phyloP scores from a whole-genome alignment of 2,888 invertebrate genomes.

The Tipula lateralis region DNA sequence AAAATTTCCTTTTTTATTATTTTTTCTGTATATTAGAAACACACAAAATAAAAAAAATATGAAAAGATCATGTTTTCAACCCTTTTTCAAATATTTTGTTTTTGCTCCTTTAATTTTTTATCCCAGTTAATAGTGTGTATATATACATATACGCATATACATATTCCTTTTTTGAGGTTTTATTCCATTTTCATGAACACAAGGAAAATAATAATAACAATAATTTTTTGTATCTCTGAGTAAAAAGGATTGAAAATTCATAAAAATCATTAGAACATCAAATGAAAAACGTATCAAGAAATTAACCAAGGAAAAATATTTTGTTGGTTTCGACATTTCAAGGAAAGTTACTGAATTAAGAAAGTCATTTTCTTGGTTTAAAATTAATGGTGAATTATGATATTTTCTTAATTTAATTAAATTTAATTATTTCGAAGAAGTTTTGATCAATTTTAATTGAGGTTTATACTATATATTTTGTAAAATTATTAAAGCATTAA shows the following conservation, averaged over 20 bases:
- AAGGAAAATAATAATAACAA: background rate
- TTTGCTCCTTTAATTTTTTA: conserved; percentile 11
- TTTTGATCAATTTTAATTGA: background rate
- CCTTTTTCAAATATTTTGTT: conserved; percentile 11
- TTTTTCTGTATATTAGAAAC: background rate
- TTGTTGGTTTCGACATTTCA: conserved; percentile 7
- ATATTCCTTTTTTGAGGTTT: background rate
- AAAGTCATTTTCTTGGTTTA: background rate
- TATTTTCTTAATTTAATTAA: background rate
- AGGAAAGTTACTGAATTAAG: background rate
- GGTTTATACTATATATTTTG: background rate
- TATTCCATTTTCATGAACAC: conserved; percentile 19
- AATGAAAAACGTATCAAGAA: conserved; percentile 19
- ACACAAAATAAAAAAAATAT: background rate
- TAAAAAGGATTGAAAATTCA: conserved; percentile 9
- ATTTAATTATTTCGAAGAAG: background rate
- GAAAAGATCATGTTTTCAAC: conserved; percentile 24
- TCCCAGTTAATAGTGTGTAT: too few species aligned
- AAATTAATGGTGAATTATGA: background rate
- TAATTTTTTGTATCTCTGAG: background rate
- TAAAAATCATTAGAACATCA: conserved; percentile 16
- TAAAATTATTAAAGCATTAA: background rate
- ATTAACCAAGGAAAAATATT: conserved; percentile 11
- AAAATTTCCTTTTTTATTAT: conserved; percentile 14
- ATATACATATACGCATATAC: too few species aligned